Evolutionary conservation across 2,888 invertebrate genomes (phyloP).

Genomic region (Eledona agricola): DNA sequence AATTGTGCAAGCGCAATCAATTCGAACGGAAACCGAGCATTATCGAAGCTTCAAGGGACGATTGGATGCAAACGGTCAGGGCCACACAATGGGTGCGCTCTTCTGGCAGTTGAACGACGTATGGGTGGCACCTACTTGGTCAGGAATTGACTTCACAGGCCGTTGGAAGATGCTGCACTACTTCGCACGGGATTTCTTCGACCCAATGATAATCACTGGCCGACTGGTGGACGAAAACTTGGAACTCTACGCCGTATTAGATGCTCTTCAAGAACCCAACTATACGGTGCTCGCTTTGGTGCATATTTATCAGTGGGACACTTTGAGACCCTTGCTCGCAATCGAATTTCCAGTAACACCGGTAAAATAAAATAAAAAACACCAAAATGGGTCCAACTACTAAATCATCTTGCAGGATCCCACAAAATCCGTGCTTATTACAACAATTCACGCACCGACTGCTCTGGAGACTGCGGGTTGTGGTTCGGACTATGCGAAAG

Average conservation of each 20-base stretch:
- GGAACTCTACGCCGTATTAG: constrained; percentile 73
- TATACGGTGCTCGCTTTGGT: constrained; percentile 63
- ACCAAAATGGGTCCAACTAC: not conserved
- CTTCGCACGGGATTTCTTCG: constrained; percentile 85
- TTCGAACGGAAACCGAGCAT: constrained; percentile 85
- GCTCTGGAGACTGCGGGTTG: constrained; percentile 53
- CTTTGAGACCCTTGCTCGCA: constrained; percentile 19
- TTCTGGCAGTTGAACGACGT: constrained; percentile 99
- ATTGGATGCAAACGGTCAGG: constrained; percentile 65
- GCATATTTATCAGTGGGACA: constrained; percentile 68
- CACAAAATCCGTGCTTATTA: constrained; percentile 9
- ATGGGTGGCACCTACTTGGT: constrained; percentile 98
- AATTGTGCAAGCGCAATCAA: constrained; percentile 88
- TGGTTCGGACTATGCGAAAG: constrained; percentile 47
- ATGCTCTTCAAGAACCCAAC: constrained; percentile 57
- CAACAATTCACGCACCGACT: constrained; percentile 1
- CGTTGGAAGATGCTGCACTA: constrained; percentile 75
- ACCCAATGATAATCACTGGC: constrained; percentile 74
- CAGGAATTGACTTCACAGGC: constrained; percentile 71
- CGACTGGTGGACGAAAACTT: constrained; percentile 65
- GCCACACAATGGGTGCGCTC: constrained; percentile 92
- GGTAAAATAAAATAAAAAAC: constrained; percentile 30
- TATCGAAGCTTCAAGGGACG: constrained; percentile 65
- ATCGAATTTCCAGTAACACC: constrained; percentile 39
- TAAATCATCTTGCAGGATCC: constrained; percentile 10